Percentiles rank a stretch among this genome's conserved stretches.
These are phyloP conservation scores for Umimayanthus kanabou DNA, from an alignment of 92 coral and sea anemone genomes.

Conservation along the genomic window DNA sequence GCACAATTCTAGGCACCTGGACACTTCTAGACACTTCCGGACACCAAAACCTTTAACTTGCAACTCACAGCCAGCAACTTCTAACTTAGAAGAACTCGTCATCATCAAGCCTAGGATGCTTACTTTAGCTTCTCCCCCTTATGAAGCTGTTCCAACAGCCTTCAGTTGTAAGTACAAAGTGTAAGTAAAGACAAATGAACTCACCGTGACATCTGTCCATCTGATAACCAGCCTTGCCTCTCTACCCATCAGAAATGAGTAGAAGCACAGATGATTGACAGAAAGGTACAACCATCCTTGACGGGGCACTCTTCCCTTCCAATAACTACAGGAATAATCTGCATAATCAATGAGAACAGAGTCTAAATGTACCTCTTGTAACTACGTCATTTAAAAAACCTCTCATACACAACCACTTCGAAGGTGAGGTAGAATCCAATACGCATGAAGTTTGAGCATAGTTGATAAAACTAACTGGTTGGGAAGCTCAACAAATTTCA, in stretches of 20 bases:
- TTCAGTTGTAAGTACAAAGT: not conserved
- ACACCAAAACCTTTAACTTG: no score
- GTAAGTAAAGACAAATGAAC: conserved; percentile 12
- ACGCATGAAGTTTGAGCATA: no score
- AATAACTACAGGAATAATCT: conserved; percentile 98
- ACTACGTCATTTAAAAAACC: no score
- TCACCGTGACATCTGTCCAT: conserved; percentile 98
- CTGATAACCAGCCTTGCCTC: conserved; percentile 95
- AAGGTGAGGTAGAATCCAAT: no score
- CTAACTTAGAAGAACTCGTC: not conserved
- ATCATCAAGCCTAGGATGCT: no score
- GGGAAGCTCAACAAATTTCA: no score
- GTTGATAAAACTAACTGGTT: no score
- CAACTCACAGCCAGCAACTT: not conserved
- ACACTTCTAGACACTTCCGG: no score
- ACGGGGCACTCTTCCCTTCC: conserved; percentile 98
- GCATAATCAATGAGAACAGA: conserved; percentile 1
- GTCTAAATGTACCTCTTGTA: no score
- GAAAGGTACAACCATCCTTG: conserved; percentile 99
- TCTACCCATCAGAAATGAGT: conserved; percentile 96
- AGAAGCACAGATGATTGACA: conserved; percentile 95
- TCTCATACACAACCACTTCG: not conserved
- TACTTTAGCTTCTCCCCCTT: no score
- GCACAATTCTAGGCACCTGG: no score
- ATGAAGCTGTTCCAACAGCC: not conserved